Base-by-base conservation (phyloP, 2,797 vertebrate genomes). In the Diglossa cyanea region DNA sequence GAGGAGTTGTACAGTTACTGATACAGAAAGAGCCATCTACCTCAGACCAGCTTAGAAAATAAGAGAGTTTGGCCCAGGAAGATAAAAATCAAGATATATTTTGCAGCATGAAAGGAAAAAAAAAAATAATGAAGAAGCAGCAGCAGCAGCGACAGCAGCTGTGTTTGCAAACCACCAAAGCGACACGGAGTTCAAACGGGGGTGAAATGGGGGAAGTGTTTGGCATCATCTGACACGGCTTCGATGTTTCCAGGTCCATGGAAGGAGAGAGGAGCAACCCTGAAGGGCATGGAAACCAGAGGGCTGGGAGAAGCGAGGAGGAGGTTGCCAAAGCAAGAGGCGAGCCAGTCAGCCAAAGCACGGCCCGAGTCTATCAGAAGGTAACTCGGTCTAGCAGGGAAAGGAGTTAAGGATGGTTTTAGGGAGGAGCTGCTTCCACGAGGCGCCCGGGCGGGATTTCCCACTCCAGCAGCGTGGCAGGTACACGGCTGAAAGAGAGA, bases 11-110 rank as follows among this genome's bases (percentile, higher is more conserved):
- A 63, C 3, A 0, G 33, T 94, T 45, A 53, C 33, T 65, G 71
- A 40, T 33, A 85, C 53, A 94, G 82, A 80, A 75, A 70, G 91
- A 95, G 80, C 86, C 45, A 0, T 54, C 92, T 80, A 89, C 63
- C 47, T 86, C 83, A 87, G 73, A 94, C 40, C 93, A 96, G 88
- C 93, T 96, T 75, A 94, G n/a, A 88, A 88, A 97, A 95, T 73
- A 95, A 95, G 71, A 93, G 92, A 96, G 91, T 96, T 93, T 87
- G 92, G 94, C 89, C 95, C 95, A 95, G 87, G 87, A 91, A 94
- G 85, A 94, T 93, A 95, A 91, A 96, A 96, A 93, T 31, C 91
- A 54, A 86, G 94, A 94, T 95, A 97, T 97, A 95, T 97, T 97
- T 95, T 96, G 95, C 95, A 94, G 94, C 94, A 85, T 83, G 87